Conservation (phyloP, 2,797 vertebrate genomes). For the Lithobates sylvaticus region DNA sequence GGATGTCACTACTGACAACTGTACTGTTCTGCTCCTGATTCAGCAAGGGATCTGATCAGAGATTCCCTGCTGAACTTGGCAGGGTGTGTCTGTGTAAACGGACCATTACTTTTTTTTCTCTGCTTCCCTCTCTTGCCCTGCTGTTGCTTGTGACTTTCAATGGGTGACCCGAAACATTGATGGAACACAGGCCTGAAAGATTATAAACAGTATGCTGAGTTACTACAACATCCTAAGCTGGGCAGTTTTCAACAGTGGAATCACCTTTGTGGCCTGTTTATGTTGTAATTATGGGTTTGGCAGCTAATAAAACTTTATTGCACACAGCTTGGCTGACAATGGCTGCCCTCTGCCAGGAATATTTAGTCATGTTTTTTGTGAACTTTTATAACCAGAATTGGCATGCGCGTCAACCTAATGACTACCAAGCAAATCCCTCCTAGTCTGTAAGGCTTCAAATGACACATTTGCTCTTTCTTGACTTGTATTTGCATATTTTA, state of each 20-base stretch:
- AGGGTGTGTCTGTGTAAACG: too few species aligned
- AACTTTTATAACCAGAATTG: neutral
- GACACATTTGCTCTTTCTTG: neutral
- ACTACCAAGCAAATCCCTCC: neutral
- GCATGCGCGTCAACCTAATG: neutral
- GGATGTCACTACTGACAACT: too few species aligned
- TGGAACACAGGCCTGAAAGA: too few species aligned
- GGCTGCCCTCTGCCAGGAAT: neutral
- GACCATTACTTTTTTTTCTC: too few species aligned
- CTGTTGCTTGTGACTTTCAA: too few species aligned
- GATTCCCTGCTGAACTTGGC: too few species aligned
- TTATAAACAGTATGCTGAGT: neutral
- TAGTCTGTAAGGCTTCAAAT: neutral
- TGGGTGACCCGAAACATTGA: too few species aligned
- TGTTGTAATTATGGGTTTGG: neutral
- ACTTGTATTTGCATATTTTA: neutral
- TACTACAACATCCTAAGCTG: neutral
- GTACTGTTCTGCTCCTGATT: too few species aligned
- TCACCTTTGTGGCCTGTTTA: neutral
- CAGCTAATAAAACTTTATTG: neutral
- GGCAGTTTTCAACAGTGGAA: neutral
- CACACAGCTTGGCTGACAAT: neutral
- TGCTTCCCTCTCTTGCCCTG: too few species aligned
- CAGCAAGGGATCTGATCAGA: too few species aligned
- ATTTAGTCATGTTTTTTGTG: constrained; percentile 3